These are phyloP conservation scores for Crypturellus undulatus DNA, from an alignment of 2,113 vertebrate species.

Conservation along the genomic window DNA sequence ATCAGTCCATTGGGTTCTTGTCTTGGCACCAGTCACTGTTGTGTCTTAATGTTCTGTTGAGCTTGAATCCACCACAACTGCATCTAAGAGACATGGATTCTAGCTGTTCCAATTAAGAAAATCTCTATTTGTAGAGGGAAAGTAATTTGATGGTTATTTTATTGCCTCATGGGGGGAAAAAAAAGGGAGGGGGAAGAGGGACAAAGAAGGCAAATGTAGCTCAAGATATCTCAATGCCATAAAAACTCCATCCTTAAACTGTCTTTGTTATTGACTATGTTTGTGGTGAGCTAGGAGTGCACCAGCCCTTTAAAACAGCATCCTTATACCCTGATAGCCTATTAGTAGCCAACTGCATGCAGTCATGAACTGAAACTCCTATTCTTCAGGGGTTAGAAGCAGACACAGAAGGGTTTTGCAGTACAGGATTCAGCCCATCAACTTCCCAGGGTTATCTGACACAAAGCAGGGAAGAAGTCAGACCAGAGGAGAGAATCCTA, in stretches of 20 bases:
- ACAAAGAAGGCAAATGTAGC: not conserved
- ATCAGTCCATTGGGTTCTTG: not conserved
- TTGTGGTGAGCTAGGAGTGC: not conserved
- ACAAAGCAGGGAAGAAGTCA: not conserved
- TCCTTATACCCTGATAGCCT: not conserved
- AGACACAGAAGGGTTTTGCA: not conserved
- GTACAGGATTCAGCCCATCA: not conserved
- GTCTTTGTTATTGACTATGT: not conserved
- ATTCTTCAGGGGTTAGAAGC: not conserved
- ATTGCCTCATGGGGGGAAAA: not conserved
- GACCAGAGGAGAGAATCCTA: not conserved
- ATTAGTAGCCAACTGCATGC: accelerated
- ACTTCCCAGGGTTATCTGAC: too few relatives aligned
- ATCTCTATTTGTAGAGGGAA: not conserved
- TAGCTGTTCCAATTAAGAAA: not conserved
- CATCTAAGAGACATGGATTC: not conserved
- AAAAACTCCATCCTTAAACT: not conserved
- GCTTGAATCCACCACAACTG: slow-evolving; percentile 13
- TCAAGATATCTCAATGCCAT: not conserved
- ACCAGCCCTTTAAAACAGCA: not conserved
- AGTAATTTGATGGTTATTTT: not conserved
- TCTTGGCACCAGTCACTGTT: not conserved
- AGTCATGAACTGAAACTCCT: not conserved
- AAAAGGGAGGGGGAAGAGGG: not conserved
- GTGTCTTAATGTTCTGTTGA: not conserved